phyloP scores from a whole-genome alignment of 1,140 invertebrate species.

The Rhagoletis zephyria region DNA sequence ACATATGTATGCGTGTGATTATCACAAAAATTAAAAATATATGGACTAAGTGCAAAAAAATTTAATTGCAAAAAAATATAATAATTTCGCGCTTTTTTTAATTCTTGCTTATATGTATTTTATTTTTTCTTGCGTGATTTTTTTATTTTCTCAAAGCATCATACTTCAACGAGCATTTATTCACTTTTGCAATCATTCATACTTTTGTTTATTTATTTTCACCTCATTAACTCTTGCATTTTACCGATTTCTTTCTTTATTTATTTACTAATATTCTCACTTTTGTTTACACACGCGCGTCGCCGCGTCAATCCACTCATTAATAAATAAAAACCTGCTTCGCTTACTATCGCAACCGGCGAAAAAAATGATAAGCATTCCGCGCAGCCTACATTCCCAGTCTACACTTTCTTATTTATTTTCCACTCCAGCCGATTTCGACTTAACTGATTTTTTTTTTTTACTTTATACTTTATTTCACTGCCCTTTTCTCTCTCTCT shows the following conservation, averaged over 20 bases:
- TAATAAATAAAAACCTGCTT: conserved; percentile 15
- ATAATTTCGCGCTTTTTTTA: too few species aligned
- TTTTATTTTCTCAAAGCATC: too few species aligned
- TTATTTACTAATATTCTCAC: not conserved
- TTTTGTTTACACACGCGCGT: conserved; percentile 1
- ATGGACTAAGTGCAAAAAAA: too few species aligned
- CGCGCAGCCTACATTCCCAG: not conserved
- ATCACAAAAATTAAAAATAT: too few species aligned
- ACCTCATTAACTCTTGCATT: not conserved
- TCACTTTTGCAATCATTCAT: too few species aligned
- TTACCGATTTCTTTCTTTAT: not conserved
- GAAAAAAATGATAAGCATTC: not conserved
- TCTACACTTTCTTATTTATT: conserved; percentile 15
- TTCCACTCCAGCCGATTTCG: not conserved
- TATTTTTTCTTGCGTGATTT: too few species aligned
- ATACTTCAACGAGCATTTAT: too few species aligned
- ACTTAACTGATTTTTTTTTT: not conserved
- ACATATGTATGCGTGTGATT: too few species aligned
- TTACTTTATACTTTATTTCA: not conserved
- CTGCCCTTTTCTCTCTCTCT: not conserved
- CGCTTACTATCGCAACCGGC: not conserved
- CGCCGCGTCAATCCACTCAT: not conserved
- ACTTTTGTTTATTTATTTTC: not conserved
- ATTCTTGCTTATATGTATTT: too few species aligned
- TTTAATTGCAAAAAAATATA: too few species aligned